Conservation (phyloP, 2,113 vertebrate species). For the Pollachius pollachius region DNA sequence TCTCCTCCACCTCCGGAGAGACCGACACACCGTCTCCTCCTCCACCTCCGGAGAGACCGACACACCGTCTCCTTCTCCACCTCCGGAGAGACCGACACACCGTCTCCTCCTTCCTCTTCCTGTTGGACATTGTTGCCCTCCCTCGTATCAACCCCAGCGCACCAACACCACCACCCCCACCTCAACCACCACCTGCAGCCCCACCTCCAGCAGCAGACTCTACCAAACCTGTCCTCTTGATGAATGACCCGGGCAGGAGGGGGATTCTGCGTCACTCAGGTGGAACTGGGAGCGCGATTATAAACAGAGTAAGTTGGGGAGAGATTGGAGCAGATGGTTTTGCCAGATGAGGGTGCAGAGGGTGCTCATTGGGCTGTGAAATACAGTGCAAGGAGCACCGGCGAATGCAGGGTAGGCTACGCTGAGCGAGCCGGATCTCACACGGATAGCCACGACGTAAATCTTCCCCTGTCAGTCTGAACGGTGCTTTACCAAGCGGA, state of each 20-base stretch:
- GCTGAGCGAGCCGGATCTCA: neutral
- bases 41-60: neutral
- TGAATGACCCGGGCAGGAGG: constrained; percentile 35
- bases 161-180: no score
- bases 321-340: constrained; percentile 40
- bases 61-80: no score
- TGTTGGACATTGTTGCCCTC: no score
- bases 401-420: neutral
- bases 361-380: constrained; percentile 46
- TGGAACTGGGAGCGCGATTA: constrained; percentile 18
- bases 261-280: constrained; percentile 18
- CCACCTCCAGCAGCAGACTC: neutral
- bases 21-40: no score
- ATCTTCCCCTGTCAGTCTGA: no score
- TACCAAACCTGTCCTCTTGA: constrained; percentile 23
- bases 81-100: constrained; percentile 19
- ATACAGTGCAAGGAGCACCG: constrained; percentile 23
- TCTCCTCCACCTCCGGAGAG: no score
- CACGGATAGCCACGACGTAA: no score
- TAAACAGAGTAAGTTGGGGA: constrained; percentile 22
- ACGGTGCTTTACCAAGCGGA: no score
- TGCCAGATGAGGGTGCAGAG: constrained; percentile 31
- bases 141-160: no score
- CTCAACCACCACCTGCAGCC: neutral
- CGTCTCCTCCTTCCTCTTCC: neutral